Base-by-base conservation (phyloP, 64 coral and sea anemone species). In the Platygyra sinensis region DNA sequence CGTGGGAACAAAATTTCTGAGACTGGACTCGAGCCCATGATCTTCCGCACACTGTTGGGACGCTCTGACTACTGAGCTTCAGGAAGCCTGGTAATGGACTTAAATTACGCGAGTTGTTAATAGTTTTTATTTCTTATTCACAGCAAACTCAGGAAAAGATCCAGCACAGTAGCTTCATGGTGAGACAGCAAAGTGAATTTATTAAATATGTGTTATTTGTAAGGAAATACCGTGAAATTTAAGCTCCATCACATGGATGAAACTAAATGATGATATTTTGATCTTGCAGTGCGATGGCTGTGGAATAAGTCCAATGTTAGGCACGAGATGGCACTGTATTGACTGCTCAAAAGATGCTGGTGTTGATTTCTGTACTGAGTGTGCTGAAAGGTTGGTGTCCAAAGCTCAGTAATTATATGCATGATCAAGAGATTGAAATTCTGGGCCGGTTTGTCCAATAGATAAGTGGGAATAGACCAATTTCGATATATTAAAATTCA, bases 281-380 rank as follows among this genome's bases (percentile, higher is more conserved):
- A 39, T 59, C 20, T 73, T 2, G 22, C 74, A 98, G 95, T 98
- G 95, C 86, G 95, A 98, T 76, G 89, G 88, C 22, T 98, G 95
- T 79, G 83, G 95, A 57, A 65, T 85, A 50, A 75, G 38, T 64
- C 95, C 95, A 15, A 94, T 98, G 62, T 30, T 16, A 67, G 95
- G 95, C 10, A 77, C 89, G 33, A 93, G 95, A 54, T 98, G 92
- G 95, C 92, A 98, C 80, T 98, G 95, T 82, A 64, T 52, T 24
- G 95, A 98, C 17, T 98, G 95, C 16, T 93, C 95, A 62, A 60
- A 54, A 11, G 78, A 98, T 5, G 85, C 39, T 2, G 94, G 95
- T 80, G 72, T 94, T 60, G 95, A 98, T 76, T 98, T 94, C 39
- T 98, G 95, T 52, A 86, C 78, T 11, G 30, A 76, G 0, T 98